Percentiles rank a stretch among this genome's conserved stretches.
Conservation (phyloP, 2,113 vertebrate genomes). For the Mystacornis crossleyi region DNA sequence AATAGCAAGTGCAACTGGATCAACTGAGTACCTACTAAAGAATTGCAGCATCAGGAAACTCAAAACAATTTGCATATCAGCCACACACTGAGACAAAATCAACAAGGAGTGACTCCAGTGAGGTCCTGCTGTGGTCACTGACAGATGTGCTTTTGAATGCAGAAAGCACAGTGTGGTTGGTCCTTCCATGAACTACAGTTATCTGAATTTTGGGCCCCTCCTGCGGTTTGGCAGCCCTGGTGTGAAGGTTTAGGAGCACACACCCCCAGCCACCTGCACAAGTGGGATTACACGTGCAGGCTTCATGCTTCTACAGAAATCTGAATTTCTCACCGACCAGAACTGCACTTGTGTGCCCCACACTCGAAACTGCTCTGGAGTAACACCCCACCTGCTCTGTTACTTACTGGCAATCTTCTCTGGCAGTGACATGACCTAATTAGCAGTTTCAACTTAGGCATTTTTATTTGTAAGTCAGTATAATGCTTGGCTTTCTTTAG, state of each 20-base stretch:
- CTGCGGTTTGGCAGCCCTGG: neutral
- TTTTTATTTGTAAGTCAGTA: neutral
- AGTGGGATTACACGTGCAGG: neutral
- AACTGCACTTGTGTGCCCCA: neutral
- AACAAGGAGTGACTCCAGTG: slow-evolving; percentile 25
- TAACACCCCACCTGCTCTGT: neutral
- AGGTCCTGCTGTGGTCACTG: neutral
- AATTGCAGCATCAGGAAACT: slow-evolving; percentile 30
- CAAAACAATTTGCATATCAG: slow-evolving; percentile 3
- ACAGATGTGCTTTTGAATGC: neutral
- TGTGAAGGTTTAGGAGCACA: neutral
- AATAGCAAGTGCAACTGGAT: slow-evolving; percentile 45
- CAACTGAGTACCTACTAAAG: slow-evolving; percentile 58
- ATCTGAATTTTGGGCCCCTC: neutral
- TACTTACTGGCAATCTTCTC: neutral
- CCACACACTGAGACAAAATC: slow-evolving; percentile 30
- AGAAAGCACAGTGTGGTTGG: neutral
- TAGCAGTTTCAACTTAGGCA: neutral
- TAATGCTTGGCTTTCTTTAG: neutral
- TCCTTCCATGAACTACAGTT: neutral
- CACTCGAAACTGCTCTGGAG: neutral
- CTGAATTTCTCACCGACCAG: accelerated
- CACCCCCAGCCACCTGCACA: neutral
- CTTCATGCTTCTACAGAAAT: neutral
- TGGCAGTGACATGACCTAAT: neutral